A percentile compares a stretch with the other conserved stretches of the same genome.
phyloP scores from a whole-genome alignment of 2,888 invertebrate genomes.

The Volucella inflata region DNA sequence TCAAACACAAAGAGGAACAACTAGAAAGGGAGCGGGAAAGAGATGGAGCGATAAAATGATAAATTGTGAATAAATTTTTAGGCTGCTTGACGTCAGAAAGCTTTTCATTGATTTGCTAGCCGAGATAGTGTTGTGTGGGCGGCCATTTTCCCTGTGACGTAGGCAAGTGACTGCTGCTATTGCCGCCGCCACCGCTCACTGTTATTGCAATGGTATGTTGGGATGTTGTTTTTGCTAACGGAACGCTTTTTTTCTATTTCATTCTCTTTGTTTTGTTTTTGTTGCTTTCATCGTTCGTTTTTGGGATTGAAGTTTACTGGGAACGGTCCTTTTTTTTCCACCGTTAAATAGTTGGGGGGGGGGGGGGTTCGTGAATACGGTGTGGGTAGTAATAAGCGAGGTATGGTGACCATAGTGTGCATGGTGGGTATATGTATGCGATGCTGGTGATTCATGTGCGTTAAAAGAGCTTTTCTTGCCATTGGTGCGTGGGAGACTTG shows the following conservation, averaged over 20 bases:
- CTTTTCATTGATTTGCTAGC: slow-evolving; percentile 70
- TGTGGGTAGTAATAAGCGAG: slow-evolving; percentile 15
- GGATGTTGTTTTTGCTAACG: slow-evolving; percentile 39
- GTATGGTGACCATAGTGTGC: background rate
- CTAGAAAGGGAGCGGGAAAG: too few species aligned
- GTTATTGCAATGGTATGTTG: background rate
- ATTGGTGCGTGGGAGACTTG: slow-evolving; percentile 32
- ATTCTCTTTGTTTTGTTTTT: slow-evolving; percentile 19
- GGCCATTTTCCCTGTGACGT: slow-evolving; percentile 66
- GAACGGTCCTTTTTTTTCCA: too few species aligned
- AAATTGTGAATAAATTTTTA: slow-evolving; percentile 66
- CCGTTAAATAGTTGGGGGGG: background rate
- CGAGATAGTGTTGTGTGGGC: slow-evolving; percentile 63
- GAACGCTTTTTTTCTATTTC: slow-evolving; percentile 14
- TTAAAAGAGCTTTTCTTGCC: slow-evolving; percentile 18
- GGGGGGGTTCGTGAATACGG: slow-evolving; percentile 14
- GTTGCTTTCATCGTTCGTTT: background rate
- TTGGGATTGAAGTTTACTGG: slow-evolving; percentile 1
- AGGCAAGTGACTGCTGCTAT: slow-evolving; percentile 36
- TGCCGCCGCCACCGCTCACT: slow-evolving; percentile 9
- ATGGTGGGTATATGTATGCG: slow-evolving; percentile 2
- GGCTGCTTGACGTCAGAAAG: slow-evolving; percentile 70
- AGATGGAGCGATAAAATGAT: slow-evolving; percentile 29
- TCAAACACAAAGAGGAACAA: slow-evolving; percentile 17
- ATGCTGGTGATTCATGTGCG: slow-evolving; percentile 42